These are phyloP conservation scores for Danionella dracula DNA, from an alignment of 2,797 vertebrate species.

Conservation along the genomic window DNA sequence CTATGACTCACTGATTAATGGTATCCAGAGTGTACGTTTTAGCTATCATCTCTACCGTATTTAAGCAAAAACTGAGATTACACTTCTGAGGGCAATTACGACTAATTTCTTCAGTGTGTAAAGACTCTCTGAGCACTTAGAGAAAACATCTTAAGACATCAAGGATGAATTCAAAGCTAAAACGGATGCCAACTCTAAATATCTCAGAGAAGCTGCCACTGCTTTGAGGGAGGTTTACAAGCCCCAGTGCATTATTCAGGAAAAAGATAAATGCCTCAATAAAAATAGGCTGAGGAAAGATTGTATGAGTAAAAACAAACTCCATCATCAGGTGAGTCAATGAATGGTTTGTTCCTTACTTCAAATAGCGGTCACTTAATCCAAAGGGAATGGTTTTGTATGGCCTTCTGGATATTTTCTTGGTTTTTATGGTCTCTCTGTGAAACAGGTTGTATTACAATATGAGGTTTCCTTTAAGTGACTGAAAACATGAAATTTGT, in stretches of 20 bases:
- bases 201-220: conserved; percentile 13
- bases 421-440: conserved; percentile 37
- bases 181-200: neutral
- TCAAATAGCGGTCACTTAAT: conserved; percentile 29
- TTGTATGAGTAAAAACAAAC: neutral
- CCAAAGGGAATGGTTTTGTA: neutral
- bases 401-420: conserved; percentile 30
- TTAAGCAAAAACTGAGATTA: conserved; percentile 27
- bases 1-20: conserved; percentile 1
- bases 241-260: conserved; percentile 23
- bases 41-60: conserved; percentile 25
- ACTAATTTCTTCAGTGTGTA: conserved; percentile 31
- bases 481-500: conserved; percentile 34
- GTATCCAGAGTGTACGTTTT: neutral
- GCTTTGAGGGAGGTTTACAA: neutral
- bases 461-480: conserved; percentile 46
- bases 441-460: conserved; percentile 45
- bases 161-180: conserved; percentile 4
- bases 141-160: conserved; percentile 44
- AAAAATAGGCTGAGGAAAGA: conserved; percentile 17
- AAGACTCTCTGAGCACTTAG: conserved; percentile 37
- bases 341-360: neutral
- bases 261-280: conserved; percentile 9
- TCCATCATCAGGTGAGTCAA: conserved; percentile 7
- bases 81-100: conserved; percentile 29